phyloP scores from a whole-genome alignment of 2,113 vertebrate genomes.

The Gnathonemus longibarbis region DNA sequence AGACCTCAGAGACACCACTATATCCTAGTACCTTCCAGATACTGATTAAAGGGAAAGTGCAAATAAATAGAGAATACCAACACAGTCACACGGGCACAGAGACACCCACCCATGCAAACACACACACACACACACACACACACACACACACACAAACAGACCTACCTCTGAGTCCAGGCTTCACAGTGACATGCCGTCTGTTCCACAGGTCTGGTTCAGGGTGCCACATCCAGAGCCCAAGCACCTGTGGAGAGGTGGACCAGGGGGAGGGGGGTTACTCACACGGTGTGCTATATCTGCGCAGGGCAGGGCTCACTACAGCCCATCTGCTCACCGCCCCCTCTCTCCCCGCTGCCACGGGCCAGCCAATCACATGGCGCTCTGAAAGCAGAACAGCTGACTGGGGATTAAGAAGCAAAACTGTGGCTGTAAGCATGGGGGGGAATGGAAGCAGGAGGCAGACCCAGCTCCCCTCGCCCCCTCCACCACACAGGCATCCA shows the following conservation, averaged over 20 bases:
- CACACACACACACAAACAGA: background rate
- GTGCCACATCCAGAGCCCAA: constrained; percentile 6
- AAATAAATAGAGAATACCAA: background rate
- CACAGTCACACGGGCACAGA: background rate
- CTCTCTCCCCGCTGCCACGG: background rate
- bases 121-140: no score
- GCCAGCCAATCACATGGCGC: background rate
- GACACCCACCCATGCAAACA: background rate
- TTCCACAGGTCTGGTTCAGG: background rate
- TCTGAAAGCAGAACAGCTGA: constrained; percentile 16
- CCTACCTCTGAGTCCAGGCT: constrained; percentile 18
- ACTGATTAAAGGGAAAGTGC: background rate
- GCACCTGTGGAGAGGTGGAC: constrained; percentile 7
- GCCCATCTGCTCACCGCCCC: background rate
- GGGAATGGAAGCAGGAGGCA: background rate
- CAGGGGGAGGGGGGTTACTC: constrained; percentile 22
- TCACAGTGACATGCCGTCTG: constrained; percentile 20
- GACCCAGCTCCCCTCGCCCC: background rate
- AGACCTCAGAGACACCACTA: background rate
- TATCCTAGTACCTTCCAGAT: background rate
- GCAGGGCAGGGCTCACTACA: background rate
- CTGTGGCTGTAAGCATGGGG: background rate
- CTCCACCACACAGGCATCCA: background rate
- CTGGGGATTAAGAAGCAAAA: constrained; percentile 6
- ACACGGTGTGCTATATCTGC: constrained; percentile 46